A percentile compares a stretch with the other conserved stretches of the same genome.
Conservation (phyloP, 2,113 vertebrate genomes). For the Scolopax mira region DNA sequence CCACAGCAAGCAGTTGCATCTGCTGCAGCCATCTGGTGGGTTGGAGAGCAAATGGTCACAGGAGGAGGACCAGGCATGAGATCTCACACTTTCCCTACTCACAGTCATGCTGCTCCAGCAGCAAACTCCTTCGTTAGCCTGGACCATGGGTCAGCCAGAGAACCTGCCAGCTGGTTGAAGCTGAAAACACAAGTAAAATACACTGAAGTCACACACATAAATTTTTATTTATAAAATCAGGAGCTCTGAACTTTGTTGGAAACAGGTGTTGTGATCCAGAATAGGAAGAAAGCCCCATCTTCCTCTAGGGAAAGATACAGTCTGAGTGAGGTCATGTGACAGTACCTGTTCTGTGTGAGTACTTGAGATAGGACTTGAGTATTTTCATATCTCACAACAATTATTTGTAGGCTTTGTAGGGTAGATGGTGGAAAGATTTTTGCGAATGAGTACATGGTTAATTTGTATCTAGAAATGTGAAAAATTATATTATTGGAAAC, state of each 20-base stretch:
- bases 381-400: background rate
- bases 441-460: background rate
- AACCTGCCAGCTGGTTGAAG: background rate
- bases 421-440: background rate
- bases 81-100: background rate
- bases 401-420: background rate
- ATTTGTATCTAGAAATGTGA: background rate
- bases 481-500: background rate
- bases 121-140: background rate
- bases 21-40: background rate
- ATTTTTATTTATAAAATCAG: background rate
- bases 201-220: background rate
- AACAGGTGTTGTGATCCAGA: background rate
- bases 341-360: background rate
- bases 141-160: background rate
- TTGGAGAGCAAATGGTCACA: fast-evolving
- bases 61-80: background rate
- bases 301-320: background rate
- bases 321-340: background rate
- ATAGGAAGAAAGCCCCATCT: background rate
- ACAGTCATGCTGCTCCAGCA: background rate
- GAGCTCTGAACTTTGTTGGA: background rate
- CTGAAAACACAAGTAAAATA: background rate
- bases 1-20: background rate
- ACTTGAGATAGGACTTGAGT: background rate